Conservation (phyloP, 2,113 vertebrate genomes). For the Etheostoma cragini region DNA sequence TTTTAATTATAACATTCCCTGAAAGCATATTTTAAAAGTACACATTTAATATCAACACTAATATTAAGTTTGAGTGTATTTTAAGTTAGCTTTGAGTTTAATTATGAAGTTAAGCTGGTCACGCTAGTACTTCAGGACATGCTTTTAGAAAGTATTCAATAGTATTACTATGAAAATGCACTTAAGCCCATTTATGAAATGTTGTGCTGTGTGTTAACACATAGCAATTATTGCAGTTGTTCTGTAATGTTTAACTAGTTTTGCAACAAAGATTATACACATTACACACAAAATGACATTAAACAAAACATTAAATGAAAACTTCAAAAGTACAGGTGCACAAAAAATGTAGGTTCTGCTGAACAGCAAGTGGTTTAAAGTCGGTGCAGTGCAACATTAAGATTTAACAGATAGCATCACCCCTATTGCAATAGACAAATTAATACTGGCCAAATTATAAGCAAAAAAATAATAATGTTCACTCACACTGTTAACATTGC, state of each 20-base stretch:
- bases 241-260: neutral
- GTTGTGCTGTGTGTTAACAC: neutral
- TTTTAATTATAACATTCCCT: no score
- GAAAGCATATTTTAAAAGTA: no score
- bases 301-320: neutral
- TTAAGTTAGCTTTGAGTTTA: neutral
- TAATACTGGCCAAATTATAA: neutral
- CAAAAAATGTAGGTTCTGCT: constrained; percentile 1
- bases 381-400: neutral
- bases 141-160: neutral
- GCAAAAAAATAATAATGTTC: neutral
- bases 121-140: neutral
- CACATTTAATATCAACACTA: no score
- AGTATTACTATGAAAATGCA: neutral
- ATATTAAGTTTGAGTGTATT: constrained; percentile 2
- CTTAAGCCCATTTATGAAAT: neutral
- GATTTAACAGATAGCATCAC: neutral
- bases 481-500: neutral
- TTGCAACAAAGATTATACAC: neutral
- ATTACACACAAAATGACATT: neutral
- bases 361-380: neutral
- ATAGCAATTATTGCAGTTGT: neutral
- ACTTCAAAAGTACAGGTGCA: neutral
- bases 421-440: neutral
- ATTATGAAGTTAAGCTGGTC: neutral